Evolutionary conservation across 2,113 vertebrate genomes (phyloP).

Genomic region (Climacteris rufus): DNA sequence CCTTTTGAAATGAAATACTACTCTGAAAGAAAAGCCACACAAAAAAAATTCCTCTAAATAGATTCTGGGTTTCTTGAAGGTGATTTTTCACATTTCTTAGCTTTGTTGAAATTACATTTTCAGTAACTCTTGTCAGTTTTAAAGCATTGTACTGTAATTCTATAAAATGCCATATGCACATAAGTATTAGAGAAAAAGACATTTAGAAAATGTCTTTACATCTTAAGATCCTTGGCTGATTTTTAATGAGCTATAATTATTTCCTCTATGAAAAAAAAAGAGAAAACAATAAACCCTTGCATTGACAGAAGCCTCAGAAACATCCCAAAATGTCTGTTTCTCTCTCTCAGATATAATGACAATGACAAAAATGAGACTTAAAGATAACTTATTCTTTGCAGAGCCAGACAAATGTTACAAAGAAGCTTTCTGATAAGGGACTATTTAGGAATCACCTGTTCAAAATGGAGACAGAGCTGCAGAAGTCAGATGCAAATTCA

Average conservation of each 20-base stretch:
- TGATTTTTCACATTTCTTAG: not conserved
- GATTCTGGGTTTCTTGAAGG: not conserved
- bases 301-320: not conserved
- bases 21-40: not conserved
- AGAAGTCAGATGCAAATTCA: not conserved
- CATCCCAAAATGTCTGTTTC: not conserved
- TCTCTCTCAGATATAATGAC: not conserved
- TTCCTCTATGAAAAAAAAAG: not conserved
- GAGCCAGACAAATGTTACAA: not conserved
- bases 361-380: not conserved
- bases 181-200: not conserved
- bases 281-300: not conserved
- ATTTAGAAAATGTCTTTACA: not conserved
- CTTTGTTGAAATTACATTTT: not conserved
- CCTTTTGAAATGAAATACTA: not conserved
- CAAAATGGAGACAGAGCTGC: not conserved
- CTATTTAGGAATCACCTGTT: not conserved
- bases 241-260: not conserved
- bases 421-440: not conserved
- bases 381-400: not conserved
- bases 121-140: not conserved
- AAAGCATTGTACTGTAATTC: not conserved
- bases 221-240: not conserved
- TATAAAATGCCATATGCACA: not conserved
- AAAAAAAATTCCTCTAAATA: not conserved